Percentiles rank a stretch among this genome's conserved stretches.
These are phyloP conservation scores for Paralvinella palmiformis DNA, from an alignment of 1,140 invertebrate species.

Conservation along the genomic window DNA sequence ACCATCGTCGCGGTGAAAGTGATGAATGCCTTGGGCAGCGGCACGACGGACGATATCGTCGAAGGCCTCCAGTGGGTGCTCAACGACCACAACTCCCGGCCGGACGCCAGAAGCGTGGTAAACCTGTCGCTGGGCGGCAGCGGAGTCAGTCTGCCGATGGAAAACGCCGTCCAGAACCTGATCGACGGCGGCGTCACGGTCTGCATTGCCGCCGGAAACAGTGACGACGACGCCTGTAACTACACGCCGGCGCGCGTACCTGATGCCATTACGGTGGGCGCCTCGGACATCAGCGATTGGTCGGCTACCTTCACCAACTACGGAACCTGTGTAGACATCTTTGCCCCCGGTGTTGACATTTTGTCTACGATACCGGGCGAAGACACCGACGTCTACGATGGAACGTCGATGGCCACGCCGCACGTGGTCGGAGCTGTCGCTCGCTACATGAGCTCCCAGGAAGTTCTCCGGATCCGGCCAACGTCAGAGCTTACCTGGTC, in stretches of 20 bases:
- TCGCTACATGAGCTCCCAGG: neutral
- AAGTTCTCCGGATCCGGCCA: too few relatives aligned
- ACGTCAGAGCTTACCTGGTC: too few relatives aligned
- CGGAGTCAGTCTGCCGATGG: neutral
- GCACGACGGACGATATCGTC: too few relatives aligned
- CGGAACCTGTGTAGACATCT: neutral
- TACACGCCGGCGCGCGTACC: neutral
- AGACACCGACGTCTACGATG: neutral
- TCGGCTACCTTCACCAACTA: neutral
- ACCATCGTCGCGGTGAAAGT: neutral
- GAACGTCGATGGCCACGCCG: neutral
- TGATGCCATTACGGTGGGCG: neutral
- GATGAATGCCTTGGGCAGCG: too few relatives aligned
- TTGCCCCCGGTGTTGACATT: neutral
- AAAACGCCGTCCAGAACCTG: neutral
- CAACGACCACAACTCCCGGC: too few relatives aligned
- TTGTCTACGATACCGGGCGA: too few relatives aligned
- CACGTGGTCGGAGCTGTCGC: neutral
- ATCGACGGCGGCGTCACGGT: neutral
- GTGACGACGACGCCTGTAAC: neutral
- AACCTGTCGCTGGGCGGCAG: neutral
- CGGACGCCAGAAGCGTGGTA: neutral
- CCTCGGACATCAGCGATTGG: neutral
- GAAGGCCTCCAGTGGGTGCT: too few relatives aligned
- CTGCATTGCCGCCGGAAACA: neutral